These are phyloP conservation scores for Tringa solitaria DNA, from an alignment of 2,113 vertebrate species.

Conservation along the genomic window DNA sequence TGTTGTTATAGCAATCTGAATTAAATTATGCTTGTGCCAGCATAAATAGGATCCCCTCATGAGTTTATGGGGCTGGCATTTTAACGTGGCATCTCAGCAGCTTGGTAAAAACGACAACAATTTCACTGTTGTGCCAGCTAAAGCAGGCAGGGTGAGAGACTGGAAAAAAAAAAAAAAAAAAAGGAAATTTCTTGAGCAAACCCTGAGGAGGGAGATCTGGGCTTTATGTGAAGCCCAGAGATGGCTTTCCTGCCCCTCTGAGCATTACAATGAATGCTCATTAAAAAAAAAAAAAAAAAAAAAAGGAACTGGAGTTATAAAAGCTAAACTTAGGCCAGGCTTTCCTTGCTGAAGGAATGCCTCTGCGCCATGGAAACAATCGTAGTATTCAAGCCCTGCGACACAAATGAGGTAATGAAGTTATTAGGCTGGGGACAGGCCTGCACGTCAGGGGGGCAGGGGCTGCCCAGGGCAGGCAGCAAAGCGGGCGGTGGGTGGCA, in stretches of 20 bases:
- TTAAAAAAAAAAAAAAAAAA: neutral
- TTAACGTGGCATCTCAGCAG: constrained; percentile 19
- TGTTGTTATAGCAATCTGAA: constrained; percentile 69
- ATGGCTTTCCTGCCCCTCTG: neutral
- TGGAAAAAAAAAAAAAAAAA: neutral
- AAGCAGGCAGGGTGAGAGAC: neutral
- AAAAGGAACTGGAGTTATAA: neutral
- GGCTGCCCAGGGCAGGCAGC: neutral
- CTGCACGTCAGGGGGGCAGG: accelerated
- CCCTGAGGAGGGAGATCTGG: neutral
- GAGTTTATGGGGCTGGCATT: constrained; percentile 3
- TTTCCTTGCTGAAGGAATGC: neutral
- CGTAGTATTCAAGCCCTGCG: neutral
- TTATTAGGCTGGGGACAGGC: accelerated
- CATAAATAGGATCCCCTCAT: constrained; percentile 53
- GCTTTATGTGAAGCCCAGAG: neutral
- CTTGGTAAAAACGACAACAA: constrained; percentile 11
- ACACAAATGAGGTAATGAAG: neutral
- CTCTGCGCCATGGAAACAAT: neutral
- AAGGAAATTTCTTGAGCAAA: neutral
- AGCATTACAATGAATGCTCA: neutral
- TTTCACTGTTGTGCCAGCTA: neutral
- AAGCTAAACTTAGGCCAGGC: neutral
- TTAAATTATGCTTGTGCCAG: constrained; percentile 47
- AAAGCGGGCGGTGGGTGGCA: accelerated